Percentiles rank a stretch among this genome's conserved stretches.
These are phyloP conservation scores for Philereme transversata DNA, from an alignment of 2,888 invertebrate genomes.

Conservation along the genomic window DNA sequence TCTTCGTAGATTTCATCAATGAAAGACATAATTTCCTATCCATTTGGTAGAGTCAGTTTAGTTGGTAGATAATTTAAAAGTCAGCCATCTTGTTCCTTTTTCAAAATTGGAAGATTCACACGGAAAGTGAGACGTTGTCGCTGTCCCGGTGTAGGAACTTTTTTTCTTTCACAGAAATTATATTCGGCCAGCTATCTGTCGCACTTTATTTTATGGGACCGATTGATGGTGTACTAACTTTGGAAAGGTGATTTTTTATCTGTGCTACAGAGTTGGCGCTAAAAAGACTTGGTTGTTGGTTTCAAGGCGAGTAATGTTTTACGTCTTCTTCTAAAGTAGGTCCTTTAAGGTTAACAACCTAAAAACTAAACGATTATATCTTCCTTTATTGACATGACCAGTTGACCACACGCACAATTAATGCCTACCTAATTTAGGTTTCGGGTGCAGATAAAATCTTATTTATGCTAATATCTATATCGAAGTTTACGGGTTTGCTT, in stretches of 20 bases:
- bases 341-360: too few relatives aligned
- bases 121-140: conserved; percentile 41
- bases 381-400: conserved; percentile 43
- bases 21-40: too few relatives aligned
- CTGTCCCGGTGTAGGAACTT: too few relatives aligned
- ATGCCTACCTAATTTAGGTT: conserved; percentile 65
- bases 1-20: too few relatives aligned
- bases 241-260: too few relatives aligned
- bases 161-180: not conserved
- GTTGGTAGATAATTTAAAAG: conserved; percentile 42
- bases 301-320: too few relatives aligned
- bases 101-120: conserved; percentile 62
- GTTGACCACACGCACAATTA: conserved; percentile 61
- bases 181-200: not conserved
- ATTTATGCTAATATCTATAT: conserved; percentile 71
- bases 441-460: conserved; percentile 67
- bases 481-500: conserved; percentile 54
- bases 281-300: too few relatives aligned
- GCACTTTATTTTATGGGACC: too few relatives aligned
- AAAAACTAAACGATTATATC: conserved; percentile 7
- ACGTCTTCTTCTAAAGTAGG: too few relatives aligned
- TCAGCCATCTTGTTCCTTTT: conserved; percentile 47
- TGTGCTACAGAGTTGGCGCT: too few relatives aligned
- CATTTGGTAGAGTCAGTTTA: too few relatives aligned
- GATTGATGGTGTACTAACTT: too few relatives aligned